Percentiles rank a stretch among this genome's conserved stretches.
Conservation (phyloP, 1,140 invertebrate species). For the Luehdorfia chinensis region DNA sequence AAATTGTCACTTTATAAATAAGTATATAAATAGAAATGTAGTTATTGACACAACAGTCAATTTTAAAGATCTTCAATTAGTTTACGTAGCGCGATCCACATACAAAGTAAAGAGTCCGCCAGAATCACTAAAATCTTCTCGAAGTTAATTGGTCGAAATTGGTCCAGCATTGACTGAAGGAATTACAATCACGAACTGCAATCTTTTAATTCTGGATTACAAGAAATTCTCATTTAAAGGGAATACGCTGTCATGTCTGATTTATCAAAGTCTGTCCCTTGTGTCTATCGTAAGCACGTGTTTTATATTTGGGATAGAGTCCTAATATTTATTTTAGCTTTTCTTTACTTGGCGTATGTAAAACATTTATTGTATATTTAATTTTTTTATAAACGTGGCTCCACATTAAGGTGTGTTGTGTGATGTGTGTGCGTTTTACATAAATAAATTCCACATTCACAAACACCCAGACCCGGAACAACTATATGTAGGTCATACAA, state of each 20-base stretch:
- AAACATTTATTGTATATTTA: too few species aligned
- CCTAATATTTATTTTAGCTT: neutral
- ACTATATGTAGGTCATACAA: too few species aligned
- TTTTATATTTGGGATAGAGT: conserved; percentile 15
- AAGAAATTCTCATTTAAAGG: conserved; percentile 5
- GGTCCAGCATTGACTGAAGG: neutral
- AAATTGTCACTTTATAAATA: too few species aligned
- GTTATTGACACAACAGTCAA: too few species aligned
- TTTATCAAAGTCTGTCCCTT: conserved; percentile 17
- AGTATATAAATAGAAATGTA: too few species aligned
- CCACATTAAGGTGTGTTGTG: too few species aligned
- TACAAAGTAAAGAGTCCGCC: neutral
- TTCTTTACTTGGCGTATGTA: too few species aligned
- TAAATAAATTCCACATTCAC: too few species aligned
- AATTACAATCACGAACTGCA: conserved; percentile 6
- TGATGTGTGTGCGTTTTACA: too few species aligned
- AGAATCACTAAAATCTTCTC: neutral
- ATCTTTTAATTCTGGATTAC: conserved; percentile 13
- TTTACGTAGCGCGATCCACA: neutral
- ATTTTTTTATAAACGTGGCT: too few species aligned
- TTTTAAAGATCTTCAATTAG: too few species aligned
- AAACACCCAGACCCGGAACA: too few species aligned
- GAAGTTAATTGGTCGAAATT: conserved; percentile 5
- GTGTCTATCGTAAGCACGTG: neutral
- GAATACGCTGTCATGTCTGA: conserved; percentile 12